A percentile compares a stretch with the other conserved stretches of the same genome.
phyloP scores from a whole-genome alignment of 2,888 invertebrate genomes.

The Galeruca laticollis region DNA sequence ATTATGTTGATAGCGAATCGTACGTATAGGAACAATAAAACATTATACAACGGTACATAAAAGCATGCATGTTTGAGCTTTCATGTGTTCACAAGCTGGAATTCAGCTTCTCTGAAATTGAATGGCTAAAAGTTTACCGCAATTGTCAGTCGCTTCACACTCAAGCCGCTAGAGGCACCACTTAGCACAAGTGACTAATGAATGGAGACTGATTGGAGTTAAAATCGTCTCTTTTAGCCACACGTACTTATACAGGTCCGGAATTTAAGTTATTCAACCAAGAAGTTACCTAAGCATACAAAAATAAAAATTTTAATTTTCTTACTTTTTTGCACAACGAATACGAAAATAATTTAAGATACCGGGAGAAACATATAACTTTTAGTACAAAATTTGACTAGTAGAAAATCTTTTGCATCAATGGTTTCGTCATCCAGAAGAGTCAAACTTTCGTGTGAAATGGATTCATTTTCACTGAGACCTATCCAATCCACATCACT shows the following conservation, averaged over 20 bases:
- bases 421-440: too few species aligned
- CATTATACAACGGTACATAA: slow-evolving; percentile 39
- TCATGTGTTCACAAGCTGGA: slow-evolving; percentile 42
- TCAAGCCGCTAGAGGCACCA: slow-evolving; percentile 57
- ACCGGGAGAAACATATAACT: too few species aligned
- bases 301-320: too few species aligned
- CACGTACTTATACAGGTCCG: slow-evolving; percentile 24
- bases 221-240: slow-evolving; percentile 37
- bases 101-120: slow-evolving; percentile 36
- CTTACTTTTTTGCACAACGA: too few species aligned
- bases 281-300: too few species aligned
- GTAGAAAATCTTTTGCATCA: too few species aligned
- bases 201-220: slow-evolving; percentile 60
- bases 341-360: too few species aligned
- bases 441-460: too few species aligned
- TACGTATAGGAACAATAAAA: slow-evolving; percentile 33
- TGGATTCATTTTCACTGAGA: too few species aligned
- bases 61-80: slow-evolving; percentile 39
- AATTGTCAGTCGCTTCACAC: slow-evolving; percentile 60
- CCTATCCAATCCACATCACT: too few species aligned
- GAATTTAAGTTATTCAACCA: slow-evolving; percentile 3
- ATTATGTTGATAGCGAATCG: slow-evolving; percentile 6
- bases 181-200: slow-evolving; percentile 62
- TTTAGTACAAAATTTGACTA: too few species aligned
- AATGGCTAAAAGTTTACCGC: slow-evolving; percentile 51